Base-by-base conservation (phyloP, 53 echinoderm and acorn worm genomes). In the Holothuria leucospilota region DNA sequence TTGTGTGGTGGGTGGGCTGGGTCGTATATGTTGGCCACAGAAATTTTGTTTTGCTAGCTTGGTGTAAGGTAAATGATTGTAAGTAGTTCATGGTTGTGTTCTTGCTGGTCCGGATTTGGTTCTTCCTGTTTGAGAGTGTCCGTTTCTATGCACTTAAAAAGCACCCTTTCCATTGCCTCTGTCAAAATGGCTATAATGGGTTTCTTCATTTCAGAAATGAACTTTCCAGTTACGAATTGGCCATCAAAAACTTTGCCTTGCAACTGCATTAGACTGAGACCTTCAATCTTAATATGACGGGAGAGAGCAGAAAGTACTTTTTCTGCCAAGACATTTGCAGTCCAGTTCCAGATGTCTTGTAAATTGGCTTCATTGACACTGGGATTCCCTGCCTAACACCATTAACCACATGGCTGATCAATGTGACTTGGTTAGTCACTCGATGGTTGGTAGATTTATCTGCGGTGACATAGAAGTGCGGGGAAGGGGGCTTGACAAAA, bases 391-490 rank as follows among this genome's bases (percentile, higher is more conserved):
- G 29, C 20, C 20, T 29, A 3, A 11, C 13, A 13, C 71, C 71
- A 11, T 71, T 39, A 39, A 71, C 13, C 38, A 71, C 71, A 3
- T 0, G 71, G 20, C 71, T 38, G 28, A 71, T 29, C 71, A 71
- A 27, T 2, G 71, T 71, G 24, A 71, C 71, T 71, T 71, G 71
- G 20, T 71, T 71, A 13, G 40, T 11, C 12, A 71, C 28, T 71
- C 71, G 24, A 2, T 71, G 40, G 40, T 71, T 71, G 24, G 71
- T 71, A 38, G 71, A 71, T 71, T 71, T 71, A 20, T 71, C 71
- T 38, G 71, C 71, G 13, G 13, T 71, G 29, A 71, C 71, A 20
- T 71, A 71, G 20, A 14, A 71, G 7, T 71, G 71, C 10, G 71
- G 38, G 71, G 34, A 28, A 71, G 71, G 71, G 71, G 71, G 6